A percentile compares a stretch with the other conserved stretches of the same genome.
phyloP scores from a whole-genome alignment of 2,797 vertebrate species.

The Mormyrops attenuatus region DNA sequence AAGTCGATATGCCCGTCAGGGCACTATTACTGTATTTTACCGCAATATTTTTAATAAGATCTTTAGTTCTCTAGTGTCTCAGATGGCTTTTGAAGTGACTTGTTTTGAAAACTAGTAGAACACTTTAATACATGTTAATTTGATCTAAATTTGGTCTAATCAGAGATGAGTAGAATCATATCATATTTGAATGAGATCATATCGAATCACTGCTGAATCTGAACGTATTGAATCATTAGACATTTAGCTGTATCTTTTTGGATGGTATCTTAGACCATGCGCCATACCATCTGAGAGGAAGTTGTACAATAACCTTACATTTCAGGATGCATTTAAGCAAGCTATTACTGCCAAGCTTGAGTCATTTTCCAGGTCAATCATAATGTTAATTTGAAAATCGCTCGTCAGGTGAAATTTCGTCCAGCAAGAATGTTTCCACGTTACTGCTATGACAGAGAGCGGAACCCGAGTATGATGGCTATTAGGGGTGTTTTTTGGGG shows the following conservation, averaged over 20 bases:
- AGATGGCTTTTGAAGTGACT: background rate
- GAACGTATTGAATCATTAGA: background rate
- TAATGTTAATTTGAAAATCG: background rate
- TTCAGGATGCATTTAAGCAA: background rate
- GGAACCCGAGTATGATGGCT: too few relatives aligned
- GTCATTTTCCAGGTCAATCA: background rate
- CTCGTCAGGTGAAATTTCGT: background rate
- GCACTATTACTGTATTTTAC: background rate
- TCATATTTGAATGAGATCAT: background rate
- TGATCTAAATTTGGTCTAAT: background rate
- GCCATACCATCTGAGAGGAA: background rate
- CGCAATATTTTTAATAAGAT: background rate
- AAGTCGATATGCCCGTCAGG: background rate
- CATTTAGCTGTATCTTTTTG: background rate
- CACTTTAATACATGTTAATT: background rate
- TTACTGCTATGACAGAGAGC: too few relatives aligned
- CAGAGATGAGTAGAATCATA: background rate
- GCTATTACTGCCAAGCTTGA: background rate
- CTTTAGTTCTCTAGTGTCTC: background rate
- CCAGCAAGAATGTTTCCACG: background rate
- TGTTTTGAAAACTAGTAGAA: background rate
- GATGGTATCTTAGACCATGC: background rate
- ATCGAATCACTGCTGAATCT: background rate
- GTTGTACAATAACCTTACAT: background rate
- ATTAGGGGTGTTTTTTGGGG: too few relatives aligned